Base-by-base conservation (phyloP, 2,113 vertebrate genomes). In the Paedocypris sp. region DNA sequence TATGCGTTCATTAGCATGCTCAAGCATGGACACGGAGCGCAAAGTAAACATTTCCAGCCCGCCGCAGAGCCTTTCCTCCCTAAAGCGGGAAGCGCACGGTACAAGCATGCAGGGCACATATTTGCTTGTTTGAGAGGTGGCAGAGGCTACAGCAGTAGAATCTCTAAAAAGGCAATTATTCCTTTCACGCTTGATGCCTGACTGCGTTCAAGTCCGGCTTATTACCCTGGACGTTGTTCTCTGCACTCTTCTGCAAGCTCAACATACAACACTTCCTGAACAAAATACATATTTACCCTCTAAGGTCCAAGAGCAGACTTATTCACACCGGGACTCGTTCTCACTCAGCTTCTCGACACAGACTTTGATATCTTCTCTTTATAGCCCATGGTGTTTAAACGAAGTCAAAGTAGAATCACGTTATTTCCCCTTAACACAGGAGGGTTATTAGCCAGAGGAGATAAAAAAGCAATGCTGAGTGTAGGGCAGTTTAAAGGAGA, bases 141-240 rank as follows among this genome's bases (percentile, higher is more conserved):
- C 58, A 42, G 36, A 51, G 49, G 38, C 60, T 64, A 60, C 68
- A 65, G 63, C 61, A 43, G 60, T 45, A 20, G 68, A 69, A 65
- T 75, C 35, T 56, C 58, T 72, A 77, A 73, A 70, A 57, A 74
- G 70, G 60, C 65, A 78, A 73, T 80, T 78, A 78, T 62, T 66
- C 63, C 65, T 49, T 56, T 63, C 64, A 72, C 58, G 56, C 62
- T 72, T 65, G 48, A 68, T 60, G 61, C 66, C 33, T 67, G 60
- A 57, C 62, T 66, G 64, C 50, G 33, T 74, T 58, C 41, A 42
- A 23, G 60, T 64, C 43, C 54, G 35, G 31, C 68, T 69, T 72
- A 62, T 36, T 68, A 46, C 50, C 70, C 60, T 60, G 43, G 42
- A 74, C 54, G 22, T 26, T 67, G 36, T 67, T 68, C 64, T 54